Conservation (phyloP, 2,797 vertebrate genomes). For the Diglossa cyanea region DNA sequence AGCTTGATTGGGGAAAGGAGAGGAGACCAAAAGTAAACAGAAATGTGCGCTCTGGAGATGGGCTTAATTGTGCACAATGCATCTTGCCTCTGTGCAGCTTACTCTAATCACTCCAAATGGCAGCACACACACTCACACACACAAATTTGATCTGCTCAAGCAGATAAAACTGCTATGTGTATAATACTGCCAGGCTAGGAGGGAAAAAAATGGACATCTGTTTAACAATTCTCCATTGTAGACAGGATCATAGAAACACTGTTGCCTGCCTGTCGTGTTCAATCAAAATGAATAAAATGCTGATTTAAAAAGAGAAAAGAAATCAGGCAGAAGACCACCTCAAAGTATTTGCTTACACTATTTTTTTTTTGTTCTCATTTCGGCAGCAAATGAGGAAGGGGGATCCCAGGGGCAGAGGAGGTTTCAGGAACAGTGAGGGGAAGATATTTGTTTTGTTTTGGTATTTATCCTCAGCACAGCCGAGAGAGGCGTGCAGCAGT, state of each 20-base stretch:
- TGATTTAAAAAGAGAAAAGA: slow-evolving; percentile 8
- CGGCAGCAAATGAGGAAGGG: slow-evolving; percentile 15
- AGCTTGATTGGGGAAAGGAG: slow-evolving; percentile 65
- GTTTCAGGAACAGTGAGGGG: slow-evolving; percentile 45
- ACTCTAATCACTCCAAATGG: slow-evolving; percentile 69
- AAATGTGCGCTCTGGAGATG: slow-evolving; percentile 67
- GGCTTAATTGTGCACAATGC: slow-evolving; percentile 70
- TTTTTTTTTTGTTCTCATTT: slow-evolving; percentile 56
- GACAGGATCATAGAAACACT: slow-evolving; percentile 52
- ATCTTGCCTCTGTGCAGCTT: slow-evolving; percentile 62
- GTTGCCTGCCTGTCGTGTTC: slow-evolving; percentile 67
- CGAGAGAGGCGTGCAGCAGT: slow-evolving; percentile 76
- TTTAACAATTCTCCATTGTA: slow-evolving; percentile 77
- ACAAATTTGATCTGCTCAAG: slow-evolving; percentile 70
- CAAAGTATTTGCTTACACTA: slow-evolving; percentile 64
- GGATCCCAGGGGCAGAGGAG: slow-evolving; percentile 55
- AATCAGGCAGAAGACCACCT: background rate
- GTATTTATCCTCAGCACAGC: slow-evolving; percentile 35
- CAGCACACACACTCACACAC: slow-evolving; percentile 2
- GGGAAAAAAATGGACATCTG: slow-evolving; percentile 49
- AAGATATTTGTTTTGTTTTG: slow-evolving; percentile 57
- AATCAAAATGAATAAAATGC: slow-evolving; percentile 67
- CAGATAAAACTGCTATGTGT: slow-evolving; percentile 73
- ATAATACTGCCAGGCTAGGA: slow-evolving; percentile 41
- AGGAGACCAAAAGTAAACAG: slow-evolving; percentile 69